phyloP scores from a whole-genome alignment of 1,140 invertebrate species.

The Arion vulgaris region DNA sequence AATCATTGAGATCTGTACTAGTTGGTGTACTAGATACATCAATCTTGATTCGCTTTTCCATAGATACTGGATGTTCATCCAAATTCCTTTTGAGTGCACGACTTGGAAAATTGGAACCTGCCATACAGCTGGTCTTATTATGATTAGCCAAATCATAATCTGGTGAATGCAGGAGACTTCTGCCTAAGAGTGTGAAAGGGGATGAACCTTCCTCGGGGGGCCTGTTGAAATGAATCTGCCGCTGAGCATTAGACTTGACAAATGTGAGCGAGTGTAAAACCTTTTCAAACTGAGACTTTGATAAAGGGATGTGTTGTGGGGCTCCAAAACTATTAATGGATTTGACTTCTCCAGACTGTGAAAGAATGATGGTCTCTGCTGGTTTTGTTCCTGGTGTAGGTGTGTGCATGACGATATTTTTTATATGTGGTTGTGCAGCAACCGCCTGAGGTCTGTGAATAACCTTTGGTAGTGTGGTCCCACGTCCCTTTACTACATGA shows the following conservation, averaged over 20 bases:
- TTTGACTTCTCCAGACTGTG: slow-evolving; percentile 23
- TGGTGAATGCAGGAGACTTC: slow-evolving; percentile 24
- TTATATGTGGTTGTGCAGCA: neutral
- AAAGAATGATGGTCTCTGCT: slow-evolving; percentile 33
- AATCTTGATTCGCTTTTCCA: slow-evolving; percentile 15
- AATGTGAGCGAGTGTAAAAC: neutral
- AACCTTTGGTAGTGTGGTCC: neutral
- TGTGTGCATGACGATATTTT: slow-evolving; percentile 3
- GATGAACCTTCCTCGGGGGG: neutral
- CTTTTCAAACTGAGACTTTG: slow-evolving; percentile 22
- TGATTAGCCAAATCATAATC: slow-evolving; percentile 31
- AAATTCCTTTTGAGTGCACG: slow-evolving; percentile 31
- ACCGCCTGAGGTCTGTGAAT: slow-evolving; percentile 22
- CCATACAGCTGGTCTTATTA: slow-evolving; percentile 30
- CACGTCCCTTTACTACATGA: neutral
- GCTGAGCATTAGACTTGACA: slow-evolving; percentile 20
- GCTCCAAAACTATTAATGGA: neutral
- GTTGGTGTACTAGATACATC: neutral
- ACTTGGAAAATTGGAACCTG: slow-evolving; percentile 16
- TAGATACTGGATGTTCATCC: neutral
- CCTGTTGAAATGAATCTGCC: slow-evolving; percentile 34
- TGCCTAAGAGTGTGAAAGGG: neutral
- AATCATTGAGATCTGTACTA: neutral
- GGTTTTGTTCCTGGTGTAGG: slow-evolving; percentile 26
- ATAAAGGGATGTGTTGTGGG: slow-evolving; percentile 17